Percentiles rank a stretch among this genome's conserved stretches.
Conservation (phyloP, 1,140 invertebrate genomes). For the Fopius arisanus region DNA sequence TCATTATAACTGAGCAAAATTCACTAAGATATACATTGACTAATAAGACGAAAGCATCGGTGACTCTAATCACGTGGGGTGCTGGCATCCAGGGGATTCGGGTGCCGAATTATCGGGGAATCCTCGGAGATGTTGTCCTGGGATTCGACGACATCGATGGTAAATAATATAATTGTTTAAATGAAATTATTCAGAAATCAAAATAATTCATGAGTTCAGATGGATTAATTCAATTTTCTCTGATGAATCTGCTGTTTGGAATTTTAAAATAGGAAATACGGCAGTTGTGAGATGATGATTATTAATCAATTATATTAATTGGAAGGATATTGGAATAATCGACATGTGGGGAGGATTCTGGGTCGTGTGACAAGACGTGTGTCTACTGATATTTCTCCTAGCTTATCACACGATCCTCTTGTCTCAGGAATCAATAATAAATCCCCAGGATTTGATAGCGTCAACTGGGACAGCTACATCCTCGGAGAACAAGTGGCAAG, state of each 20-base stretch:
- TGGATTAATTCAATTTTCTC: too few relatives aligned
- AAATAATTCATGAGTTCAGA: too few relatives aligned
- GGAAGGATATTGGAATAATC: constrained; percentile 62
- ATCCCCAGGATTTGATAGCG: constrained; percentile 72
- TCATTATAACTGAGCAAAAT: background rate
- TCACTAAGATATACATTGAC: constrained; percentile 58
- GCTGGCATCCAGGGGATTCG: constrained; percentile 70
- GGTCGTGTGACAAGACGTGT: constrained; percentile 73
- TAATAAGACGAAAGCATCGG: constrained; percentile 59
- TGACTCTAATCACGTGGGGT: constrained; percentile 70
- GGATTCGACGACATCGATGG: constrained; percentile 72
- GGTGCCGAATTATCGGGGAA: constrained; percentile 68
- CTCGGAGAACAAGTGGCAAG: constrained; percentile 47
- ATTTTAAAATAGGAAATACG: background rate
- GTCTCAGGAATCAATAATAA: constrained; percentile 68
- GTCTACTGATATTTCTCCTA: constrained; percentile 51
- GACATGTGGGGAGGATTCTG: constrained; percentile 73
- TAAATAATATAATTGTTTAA: constrained; percentile 14
- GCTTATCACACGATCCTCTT: background rate
- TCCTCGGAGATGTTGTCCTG: constrained; percentile 68
- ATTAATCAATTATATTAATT: constrained; percentile 12
- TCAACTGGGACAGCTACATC: constrained; percentile 61
- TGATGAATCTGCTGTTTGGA: background rate
- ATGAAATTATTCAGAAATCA: too few relatives aligned
- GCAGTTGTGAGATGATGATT: background rate